Evolutionary conservation across 2,113 vertebrate genomes (phyloP), one percentile per base, ranked within the genome.

Genomic region (Oreocharis arfaki): DNA sequence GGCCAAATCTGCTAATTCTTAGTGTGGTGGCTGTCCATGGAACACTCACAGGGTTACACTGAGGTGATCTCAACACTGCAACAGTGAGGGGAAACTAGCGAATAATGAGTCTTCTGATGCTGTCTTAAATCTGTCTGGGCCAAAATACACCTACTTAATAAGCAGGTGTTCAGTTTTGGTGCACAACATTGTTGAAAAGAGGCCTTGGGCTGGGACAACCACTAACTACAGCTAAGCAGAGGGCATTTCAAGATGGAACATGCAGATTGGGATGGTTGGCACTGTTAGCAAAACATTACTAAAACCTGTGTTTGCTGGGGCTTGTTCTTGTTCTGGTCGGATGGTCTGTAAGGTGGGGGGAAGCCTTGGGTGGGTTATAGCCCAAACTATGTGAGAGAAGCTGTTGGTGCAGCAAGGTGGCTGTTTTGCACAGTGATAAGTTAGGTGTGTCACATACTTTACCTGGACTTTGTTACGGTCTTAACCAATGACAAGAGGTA

Each of bases 1-100:
- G 50, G 60, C 41, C 56, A 81, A 81, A 86, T n/a, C 70, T 3
- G 3, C 49, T 30, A 18, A 28, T 60, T 88, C 63, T 57, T 33
- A 6, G 32, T 17, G 60, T 3, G 6, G 32, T 1, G 5, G 24
- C 20, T 60, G 55, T 46, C 42, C 0, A 0, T 20, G 47, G 46
- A 81, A 80, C 84, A 10, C 35, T 77, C 27, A 41, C 27, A 32
- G 21, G 16, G n/a, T 70, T 75, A 14, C 4, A 6, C 47, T 30
- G 49, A 84, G 41, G 47, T 56, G 63, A 33, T 73, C 60, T 67
- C 63, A 78, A 21, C 35, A 24, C 46, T 21, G 50, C 59, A 75
- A 28, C 13, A 41, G 6, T 5, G 41, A 79, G 57, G 32, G 73
- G 33, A 75, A 89, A 42, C 33, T 14, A 76, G 26, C 21, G 42